Percentiles rank a stretch among this genome's conserved stretches.
These are phyloP conservation scores for Zoanthus sociatus DNA, from an alignment of 92 coral and sea anemone species.

Conservation along the genomic window DNA sequence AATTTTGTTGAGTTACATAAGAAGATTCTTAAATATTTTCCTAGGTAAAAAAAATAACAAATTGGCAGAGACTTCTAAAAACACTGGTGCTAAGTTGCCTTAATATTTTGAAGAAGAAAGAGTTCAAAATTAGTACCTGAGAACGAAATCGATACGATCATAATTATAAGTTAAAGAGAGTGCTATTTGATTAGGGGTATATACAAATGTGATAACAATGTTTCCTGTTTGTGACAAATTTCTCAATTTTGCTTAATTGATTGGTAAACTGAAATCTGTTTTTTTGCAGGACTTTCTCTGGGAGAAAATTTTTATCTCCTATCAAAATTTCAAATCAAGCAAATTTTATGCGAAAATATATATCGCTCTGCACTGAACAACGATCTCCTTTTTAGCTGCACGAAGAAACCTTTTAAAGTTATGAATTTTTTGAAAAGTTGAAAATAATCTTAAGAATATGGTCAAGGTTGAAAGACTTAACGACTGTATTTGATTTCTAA, in stretches of 20 bases:
- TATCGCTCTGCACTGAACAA: too few species aligned
- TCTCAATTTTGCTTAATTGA: neutral
- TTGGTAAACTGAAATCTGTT: too few species aligned
- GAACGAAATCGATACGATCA: neutral
- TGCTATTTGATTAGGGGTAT: neutral
- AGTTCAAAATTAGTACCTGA: neutral
- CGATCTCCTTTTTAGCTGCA: too few species aligned
- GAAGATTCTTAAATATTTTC: neutral
- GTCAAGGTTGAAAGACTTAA: too few species aligned
- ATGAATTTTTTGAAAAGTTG: too few species aligned
- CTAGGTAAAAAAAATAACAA: neutral
- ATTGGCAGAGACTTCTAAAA: neutral
- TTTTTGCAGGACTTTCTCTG: too few species aligned
- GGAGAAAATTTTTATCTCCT: too few species aligned
- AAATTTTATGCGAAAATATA: too few species aligned
- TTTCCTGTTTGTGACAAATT: neutral
- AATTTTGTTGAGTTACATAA: neutral
- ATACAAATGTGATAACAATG: neutral
- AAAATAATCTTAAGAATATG: too few species aligned
- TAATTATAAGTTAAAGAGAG: neutral
- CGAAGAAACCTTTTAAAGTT: too few species aligned
- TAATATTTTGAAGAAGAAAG: neutral
- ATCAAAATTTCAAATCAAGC: too few species aligned
- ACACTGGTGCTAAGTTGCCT: neutral
- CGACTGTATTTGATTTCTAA: too few species aligned